Evolutionary conservation across 2,113 vertebrate species (phyloP).

Genomic region (Hipposideros armiger): DNA sequence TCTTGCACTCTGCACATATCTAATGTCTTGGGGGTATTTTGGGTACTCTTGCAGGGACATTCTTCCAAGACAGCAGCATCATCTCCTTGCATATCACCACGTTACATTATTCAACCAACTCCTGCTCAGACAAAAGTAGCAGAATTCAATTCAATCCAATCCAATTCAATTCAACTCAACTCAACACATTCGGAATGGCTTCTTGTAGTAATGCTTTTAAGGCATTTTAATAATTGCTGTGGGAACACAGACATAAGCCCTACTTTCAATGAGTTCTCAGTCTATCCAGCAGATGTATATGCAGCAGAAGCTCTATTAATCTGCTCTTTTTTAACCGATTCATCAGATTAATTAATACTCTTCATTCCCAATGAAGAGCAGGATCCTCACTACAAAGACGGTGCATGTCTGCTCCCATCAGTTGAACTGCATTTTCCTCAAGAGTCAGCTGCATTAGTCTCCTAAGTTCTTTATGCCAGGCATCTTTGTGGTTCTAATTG

Average conservation of each 20-base stretch:
- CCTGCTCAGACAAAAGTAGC: neutral
- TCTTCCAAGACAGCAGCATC: neutral
- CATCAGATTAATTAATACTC: conserved; percentile 39
- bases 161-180: neutral
- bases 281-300: neutral
- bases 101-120: neutral
- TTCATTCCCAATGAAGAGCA: neutral
- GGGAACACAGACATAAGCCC: neutral
- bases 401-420: neutral
- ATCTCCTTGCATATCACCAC: neutral
- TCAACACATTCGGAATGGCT: neutral
- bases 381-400: neutral
- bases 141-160: neutral
- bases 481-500: conserved; percentile 5
- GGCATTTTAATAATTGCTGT: neutral
- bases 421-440: neutral
- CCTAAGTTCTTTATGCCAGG: neutral
- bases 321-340: neutral
- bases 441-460: neutral
- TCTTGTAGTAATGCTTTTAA: neutral
- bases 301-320: neutral
- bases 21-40: neutral
- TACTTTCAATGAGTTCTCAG: conserved; percentile 27
- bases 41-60: neutral
- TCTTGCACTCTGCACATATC: neutral